Evolutionary conservation across 1,140 invertebrate genomes (phyloP), one percentile per base, ranked within the genome.

Genomic region (Drosophila novamexicana): DNA sequence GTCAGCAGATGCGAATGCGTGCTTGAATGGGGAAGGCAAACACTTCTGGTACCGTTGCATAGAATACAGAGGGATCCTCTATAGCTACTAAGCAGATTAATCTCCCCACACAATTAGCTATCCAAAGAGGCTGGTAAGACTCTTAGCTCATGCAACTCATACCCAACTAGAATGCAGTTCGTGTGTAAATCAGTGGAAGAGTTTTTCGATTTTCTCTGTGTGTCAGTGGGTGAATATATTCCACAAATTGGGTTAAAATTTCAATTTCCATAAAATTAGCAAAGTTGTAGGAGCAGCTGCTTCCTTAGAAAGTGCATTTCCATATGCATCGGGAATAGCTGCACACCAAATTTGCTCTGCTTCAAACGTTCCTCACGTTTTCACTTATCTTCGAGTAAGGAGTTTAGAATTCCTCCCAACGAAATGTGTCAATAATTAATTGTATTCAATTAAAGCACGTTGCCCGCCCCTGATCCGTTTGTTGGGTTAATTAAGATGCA

Each of bases 361-460:
- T 67, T 45, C 22, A 18, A 52, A 63, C 32, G 50, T 69, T 44
- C 50, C 66, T 88, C 83, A 88, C 83, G 79, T 77, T 58, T 88
- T 75, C 7, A 50, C 36, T 56, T 84, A 77, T 77, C 81, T 67
- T 16, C 9, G 32, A 56, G 47, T 37, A 40, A 42, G 42, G 49
- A 36, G 54, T 37, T 36, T 7, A 47, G 52, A 61, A 81, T 76
- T 74, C 77, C 58, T 63, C 59, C 53, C 62, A 47, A 7, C 66
- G 34, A 82, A 90, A 90, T 90, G 86, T 90, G 86, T 90, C 86
- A 90, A 82, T 90, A 90, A 90, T 90, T 90, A 90, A 90, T 90
- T 90, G 79, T 72, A 90, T 90, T 86, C 82, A 90, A 90, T 90
- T 90, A 81, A 80, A 72, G 66, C 84, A 80, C 73, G 63, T 67